phyloP scores from a whole-genome alignment of 2,888 invertebrate species.

The Heliconius sara region DNA sequence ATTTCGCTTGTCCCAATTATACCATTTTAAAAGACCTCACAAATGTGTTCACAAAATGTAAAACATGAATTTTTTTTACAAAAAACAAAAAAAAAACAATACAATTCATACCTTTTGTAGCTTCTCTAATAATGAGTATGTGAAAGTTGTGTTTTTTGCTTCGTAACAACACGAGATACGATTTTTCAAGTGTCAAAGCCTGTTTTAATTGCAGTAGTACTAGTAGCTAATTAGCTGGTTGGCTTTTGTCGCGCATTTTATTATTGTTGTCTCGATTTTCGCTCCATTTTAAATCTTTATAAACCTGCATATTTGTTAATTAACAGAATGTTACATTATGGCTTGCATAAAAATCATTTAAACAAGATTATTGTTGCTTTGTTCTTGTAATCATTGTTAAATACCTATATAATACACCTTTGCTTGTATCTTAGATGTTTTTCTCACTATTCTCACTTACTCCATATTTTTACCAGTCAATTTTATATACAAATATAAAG shows the following conservation, averaged over 20 bases:
- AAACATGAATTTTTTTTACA: constrained; percentile 2
- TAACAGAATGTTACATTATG: background rate
- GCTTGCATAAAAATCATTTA: background rate
- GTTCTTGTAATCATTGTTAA: background rate
- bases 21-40: background rate
- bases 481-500: too few species aligned
- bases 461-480: too few species aligned
- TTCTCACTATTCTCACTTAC: too few species aligned
- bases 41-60: constrained; percentile 15
- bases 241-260: constrained; percentile 33
- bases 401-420: too few species aligned
- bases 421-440: too few species aligned
- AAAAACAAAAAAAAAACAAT: constrained; percentile 12
- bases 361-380: background rate
- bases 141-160: constrained; percentile 24
- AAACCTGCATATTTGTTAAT: background rate
- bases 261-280: constrained; percentile 30
- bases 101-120: constrained; percentile 24
- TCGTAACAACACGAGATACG: constrained; percentile 27
- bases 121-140: constrained; percentile 26
- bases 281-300: constrained; percentile 8
- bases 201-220: constrained; percentile 31
- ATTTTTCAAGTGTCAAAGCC: constrained; percentile 33
- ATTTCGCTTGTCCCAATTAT: constrained; percentile 12
- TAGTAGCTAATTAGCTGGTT: constrained; percentile 36